These are phyloP conservation scores for Myotis vivesi DNA, from an alignment of 2,797 vertebrate genomes.

Conservation along the genomic window DNA sequence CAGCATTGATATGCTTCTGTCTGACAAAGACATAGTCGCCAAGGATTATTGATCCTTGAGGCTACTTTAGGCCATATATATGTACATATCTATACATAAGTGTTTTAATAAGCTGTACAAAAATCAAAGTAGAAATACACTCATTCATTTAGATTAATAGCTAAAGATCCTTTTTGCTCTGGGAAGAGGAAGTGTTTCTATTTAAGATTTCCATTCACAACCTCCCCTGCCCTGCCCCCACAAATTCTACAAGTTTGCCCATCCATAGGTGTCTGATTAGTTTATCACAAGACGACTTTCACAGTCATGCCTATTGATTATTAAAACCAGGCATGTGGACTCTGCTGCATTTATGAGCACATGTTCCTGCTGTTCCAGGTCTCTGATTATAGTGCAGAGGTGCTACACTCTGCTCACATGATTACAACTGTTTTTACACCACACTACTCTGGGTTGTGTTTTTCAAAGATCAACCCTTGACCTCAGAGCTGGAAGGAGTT, in stretches of 20 bases:
- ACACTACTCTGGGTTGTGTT: neutral
- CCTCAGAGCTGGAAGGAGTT: neutral
- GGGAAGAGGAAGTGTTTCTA: neutral
- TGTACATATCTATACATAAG: neutral
- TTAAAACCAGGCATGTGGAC: neutral
- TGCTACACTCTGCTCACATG: neutral
- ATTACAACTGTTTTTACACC: neutral
- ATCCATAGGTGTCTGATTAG: neutral
- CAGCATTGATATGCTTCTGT: neutral
- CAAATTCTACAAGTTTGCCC: neutral
- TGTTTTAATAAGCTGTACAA: neutral
- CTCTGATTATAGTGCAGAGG: neutral
- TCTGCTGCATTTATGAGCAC: neutral
- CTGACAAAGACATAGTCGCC: neutral
- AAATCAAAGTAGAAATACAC: neutral
- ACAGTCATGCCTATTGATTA: neutral
- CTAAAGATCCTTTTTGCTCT: neutral
- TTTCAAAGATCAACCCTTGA: neutral
- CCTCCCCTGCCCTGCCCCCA: no score
- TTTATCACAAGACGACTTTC: neutral
- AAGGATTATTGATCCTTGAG: neutral
- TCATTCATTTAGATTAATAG: conserved; percentile 10
- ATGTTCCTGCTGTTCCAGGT: neutral
- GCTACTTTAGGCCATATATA: neutral
- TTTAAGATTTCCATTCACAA: neutral